Evolutionary conservation across 1,140 invertebrate species (phyloP).

Genomic region (Zaprionus gabonicus): DNA sequence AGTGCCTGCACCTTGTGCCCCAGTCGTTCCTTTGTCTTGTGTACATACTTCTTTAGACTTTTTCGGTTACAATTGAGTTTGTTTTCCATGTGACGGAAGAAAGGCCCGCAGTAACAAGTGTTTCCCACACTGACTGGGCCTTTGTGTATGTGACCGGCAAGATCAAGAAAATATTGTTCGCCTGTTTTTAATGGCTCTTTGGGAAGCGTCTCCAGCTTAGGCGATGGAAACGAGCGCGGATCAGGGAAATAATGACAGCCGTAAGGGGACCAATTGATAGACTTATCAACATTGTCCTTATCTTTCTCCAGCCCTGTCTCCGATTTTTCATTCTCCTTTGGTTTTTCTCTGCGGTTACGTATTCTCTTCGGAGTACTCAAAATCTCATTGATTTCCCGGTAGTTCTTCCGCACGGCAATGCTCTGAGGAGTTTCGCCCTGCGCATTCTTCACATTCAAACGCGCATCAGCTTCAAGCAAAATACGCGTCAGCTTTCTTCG

Average conservation of each 20-base stretch:
- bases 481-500: slow-evolving; percentile 96
- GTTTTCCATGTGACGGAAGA: slow-evolving; percentile 94
- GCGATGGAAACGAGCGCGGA: slow-evolving; percentile 92
- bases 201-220: slow-evolving; percentile 93
- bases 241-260: slow-evolving; percentile 95
- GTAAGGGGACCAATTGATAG: slow-evolving; percentile 92
- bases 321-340: slow-evolving; percentile 52
- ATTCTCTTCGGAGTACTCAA: slow-evolving; percentile 87
- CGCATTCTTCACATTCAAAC: slow-evolving; percentile 92
- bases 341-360: slow-evolving; percentile 77
- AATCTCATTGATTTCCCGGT: slow-evolving; percentile 92
- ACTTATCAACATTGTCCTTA: slow-evolving; percentile 84
- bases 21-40: slow-evolving; percentile 91
- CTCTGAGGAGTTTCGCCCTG: slow-evolving; percentile 96
- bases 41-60: slow-evolving; percentile 93
- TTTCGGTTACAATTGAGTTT: slow-evolving; percentile 93
- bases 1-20: slow-evolving; percentile 94
- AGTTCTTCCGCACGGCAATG: slow-evolving; percentile 94
- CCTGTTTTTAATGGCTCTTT: slow-evolving; percentile 93
- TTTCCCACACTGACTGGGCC: slow-evolving; percentile 95
- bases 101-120: slow-evolving; percentile 90
- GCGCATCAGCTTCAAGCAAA: slow-evolving; percentile 93
- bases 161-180: slow-evolving; percentile 97
- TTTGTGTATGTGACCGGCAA: slow-evolving; percentile 98
- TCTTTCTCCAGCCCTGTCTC: slow-evolving; percentile 63